phyloP scores from a whole-genome alignment of 1,140 invertebrate genomes.

The Lordiphosa clarofinis region DNA sequence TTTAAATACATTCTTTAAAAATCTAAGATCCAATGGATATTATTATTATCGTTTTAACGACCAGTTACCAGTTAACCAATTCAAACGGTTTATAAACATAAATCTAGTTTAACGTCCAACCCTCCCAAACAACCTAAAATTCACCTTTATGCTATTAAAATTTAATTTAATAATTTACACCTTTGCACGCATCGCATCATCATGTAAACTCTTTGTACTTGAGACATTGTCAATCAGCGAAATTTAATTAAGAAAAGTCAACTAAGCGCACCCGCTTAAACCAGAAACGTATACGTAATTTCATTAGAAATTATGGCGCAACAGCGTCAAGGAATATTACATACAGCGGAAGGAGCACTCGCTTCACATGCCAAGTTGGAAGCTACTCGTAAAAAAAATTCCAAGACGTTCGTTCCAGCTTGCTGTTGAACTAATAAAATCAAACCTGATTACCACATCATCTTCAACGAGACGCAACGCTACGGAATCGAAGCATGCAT shows the following conservation, averaged over 20 bases:
- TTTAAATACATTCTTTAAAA: no score
- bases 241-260: conserved; percentile 41
- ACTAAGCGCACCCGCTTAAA: conserved; percentile 37
- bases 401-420: conserved; percentile 30
- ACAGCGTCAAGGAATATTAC: conserved; percentile 9
- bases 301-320: conserved; percentile 46
- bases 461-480: conserved; percentile 57
- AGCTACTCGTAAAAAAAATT: conserved; percentile 41
- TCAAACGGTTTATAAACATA: no score
- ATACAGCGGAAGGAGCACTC: not conserved
- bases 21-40: no score
- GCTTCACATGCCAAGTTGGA: conserved; percentile 16
- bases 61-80: no score
- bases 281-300: conserved; percentile 50
- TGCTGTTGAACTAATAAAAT: conserved; percentile 67
- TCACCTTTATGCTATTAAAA: no score
- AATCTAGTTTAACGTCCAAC: no score
- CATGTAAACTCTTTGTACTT: not conserved
- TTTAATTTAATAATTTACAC: conserved; percentile 19
- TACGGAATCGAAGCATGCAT: conserved; percentile 69
- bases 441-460: conserved; percentile 76
- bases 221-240: conserved; percentile 18
- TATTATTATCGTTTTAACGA: no score
- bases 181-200: not conserved
- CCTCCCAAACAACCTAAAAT: no score